phyloP scores from a whole-genome alignment of 2,113 vertebrate species.

The Alces alces region DNA sequence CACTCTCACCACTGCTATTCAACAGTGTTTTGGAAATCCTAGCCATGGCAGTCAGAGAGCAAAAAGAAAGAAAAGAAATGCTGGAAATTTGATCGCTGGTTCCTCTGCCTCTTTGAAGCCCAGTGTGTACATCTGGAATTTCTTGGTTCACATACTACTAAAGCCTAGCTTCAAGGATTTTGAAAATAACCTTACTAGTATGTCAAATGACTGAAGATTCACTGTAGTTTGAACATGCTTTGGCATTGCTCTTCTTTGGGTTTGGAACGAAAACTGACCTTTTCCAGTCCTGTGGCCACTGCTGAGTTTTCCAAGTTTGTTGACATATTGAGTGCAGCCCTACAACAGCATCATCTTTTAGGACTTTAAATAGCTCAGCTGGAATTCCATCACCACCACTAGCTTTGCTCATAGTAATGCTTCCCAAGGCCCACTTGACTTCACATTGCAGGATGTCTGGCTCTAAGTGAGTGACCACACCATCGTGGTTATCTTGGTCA shows the following conservation, averaged over 20 bases:
- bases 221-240: background rate
- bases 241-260: background rate
- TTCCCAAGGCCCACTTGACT: background rate
- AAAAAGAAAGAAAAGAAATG: background rate
- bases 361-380: background rate
- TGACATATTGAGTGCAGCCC: background rate
- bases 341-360: background rate
- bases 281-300: background rate
- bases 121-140: background rate
- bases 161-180: background rate
- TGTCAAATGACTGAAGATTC: background rate
- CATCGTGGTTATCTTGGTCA: background rate
- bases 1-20: background rate
- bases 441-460: background rate
- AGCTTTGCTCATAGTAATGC: background rate
- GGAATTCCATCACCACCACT: background rate
- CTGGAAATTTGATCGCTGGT: background rate
- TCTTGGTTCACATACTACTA: background rate
- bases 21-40: background rate
- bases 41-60: background rate
- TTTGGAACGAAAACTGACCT: background rate
- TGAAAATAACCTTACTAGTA: background rate
- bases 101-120: background rate
- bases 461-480: background rate
- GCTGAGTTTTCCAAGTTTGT: background rate